phyloP scores from a whole-genome alignment of 2,797 vertebrate species.

The Pseudochaenichthys georgianus region DNA sequence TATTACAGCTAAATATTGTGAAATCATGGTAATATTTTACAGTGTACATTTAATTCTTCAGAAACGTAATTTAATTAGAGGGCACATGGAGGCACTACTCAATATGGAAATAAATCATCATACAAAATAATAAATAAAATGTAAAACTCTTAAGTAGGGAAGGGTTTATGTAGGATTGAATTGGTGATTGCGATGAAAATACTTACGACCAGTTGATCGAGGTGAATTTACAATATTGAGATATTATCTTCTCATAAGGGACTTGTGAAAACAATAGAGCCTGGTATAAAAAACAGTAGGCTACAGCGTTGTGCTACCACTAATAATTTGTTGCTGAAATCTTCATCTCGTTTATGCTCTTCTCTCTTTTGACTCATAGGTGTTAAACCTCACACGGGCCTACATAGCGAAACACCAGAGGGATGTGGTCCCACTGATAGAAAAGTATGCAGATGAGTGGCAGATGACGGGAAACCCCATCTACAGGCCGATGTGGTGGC shows the following conservation, averaged over 20 bases:
- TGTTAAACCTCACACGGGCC: slow-evolving; percentile 87
- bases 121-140: background rate
- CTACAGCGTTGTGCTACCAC: too few species aligned
- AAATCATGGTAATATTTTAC: too few species aligned
- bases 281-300: too few species aligned
- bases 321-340: background rate
- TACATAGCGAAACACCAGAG: slow-evolving; percentile 88
- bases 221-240: too few species aligned
- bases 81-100: background rate
- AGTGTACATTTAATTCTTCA: too few species aligned
- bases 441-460: slow-evolving; percentile 89
- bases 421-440: slow-evolving; percentile 87
- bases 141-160: background rate
- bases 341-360: background rate
- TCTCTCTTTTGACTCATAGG: slow-evolving; percentile 68
- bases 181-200: too few species aligned
- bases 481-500: slow-evolving; percentile 93
- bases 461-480: slow-evolving; percentile 83
- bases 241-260: too few species aligned
- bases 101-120: background rate
- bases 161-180: too few species aligned
- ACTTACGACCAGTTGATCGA: too few species aligned
- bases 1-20: too few species aligned
- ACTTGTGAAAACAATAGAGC: too few species aligned
- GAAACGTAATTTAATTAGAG: background rate